Base-by-base conservation (phyloP, 1,140 invertebrate genomes). In the Sitophilus oryzae region DNA sequence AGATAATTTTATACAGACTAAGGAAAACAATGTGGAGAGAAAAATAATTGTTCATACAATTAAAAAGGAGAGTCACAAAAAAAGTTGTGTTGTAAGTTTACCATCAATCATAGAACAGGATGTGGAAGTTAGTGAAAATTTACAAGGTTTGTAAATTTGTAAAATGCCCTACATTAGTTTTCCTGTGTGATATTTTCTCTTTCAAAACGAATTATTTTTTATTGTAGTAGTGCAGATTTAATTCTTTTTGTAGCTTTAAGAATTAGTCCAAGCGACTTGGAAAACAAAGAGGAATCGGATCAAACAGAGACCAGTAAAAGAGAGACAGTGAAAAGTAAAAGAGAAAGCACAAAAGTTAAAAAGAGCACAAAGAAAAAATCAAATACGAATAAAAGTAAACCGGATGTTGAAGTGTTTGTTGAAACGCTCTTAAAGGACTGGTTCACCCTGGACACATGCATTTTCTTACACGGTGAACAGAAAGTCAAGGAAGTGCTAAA, bases 361-460 rank as follows among this genome's bases (percentile, higher is more conserved):
- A 55, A 48, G 22, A n/a, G 6, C 14, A 15, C 37, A 1, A 54
- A 50, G 21, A 41, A 54, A 43, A 60, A 36, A 19, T 58, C 48
- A 21, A 35, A 11, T 18, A 50, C 36, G 8, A 57, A 11, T 30
- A 30, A 58, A 45, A 18, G 21, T 14, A 75, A 55, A 46, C n/a
- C 38, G 5, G 50, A 61, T 22, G 35, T 58, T 15, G 60, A 64
- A 55, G 44, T 16, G 11, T 18, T 48, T 59, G 71, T 81, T 25
- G 77, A 77, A 64, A 76, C 77, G 65, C 75, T 72, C 65, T 55
- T 82, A 18, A 68, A 73, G 11, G 76, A 80, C 66, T 82, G 79
- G 80, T 73, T 81, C 53, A 78, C 75, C n/a, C 58, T 81, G 15
- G 79, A 82, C 45, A 76, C 78, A 2, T 64, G 78, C 47, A 62